phyloP scores from a whole-genome alignment of 2,888 invertebrate genomes.

The Oeneis ivallda region DNA sequence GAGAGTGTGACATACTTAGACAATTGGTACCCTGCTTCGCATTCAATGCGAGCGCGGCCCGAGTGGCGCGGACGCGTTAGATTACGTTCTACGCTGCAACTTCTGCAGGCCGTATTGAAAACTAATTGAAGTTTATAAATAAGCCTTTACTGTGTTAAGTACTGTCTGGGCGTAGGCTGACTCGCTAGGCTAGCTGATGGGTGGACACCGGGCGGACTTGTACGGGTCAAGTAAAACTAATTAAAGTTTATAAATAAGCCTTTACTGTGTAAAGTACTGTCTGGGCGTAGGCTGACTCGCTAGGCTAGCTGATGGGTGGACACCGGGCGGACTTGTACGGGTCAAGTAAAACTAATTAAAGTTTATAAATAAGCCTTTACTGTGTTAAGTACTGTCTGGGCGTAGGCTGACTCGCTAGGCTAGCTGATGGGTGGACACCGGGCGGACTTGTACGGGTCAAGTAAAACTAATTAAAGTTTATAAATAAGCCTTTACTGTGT shows the following conservation, averaged over 20 bases:
- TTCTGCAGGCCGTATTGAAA: neutral
- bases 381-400: neutral
- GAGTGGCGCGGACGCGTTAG: too few species aligned
- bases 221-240: neutral
- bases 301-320: too few species aligned
- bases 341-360: conserved; percentile 13
- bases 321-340: too few species aligned
- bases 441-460: too few species aligned
- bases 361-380: neutral
- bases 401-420: neutral
- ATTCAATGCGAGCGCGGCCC: too few species aligned
- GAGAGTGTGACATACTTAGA: too few species aligned
- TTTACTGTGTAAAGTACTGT: neutral
- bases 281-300: neutral
- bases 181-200: too few species aligned
- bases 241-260: conserved; percentile 13
- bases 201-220: too few species aligned
- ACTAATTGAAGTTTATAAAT: conserved; percentile 15
- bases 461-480: conserved; percentile 17
- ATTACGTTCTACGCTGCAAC: neutral
- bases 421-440: too few species aligned
- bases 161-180: neutral
- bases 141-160: neutral
- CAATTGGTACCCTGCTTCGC: too few species aligned
- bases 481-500: neutral